Percentiles rank a stretch among this genome's conserved stretches.
These are phyloP conservation scores for Drosophila ustulata DNA, from an alignment of 2,888 invertebrate species.

Conservation along the genomic window DNA sequence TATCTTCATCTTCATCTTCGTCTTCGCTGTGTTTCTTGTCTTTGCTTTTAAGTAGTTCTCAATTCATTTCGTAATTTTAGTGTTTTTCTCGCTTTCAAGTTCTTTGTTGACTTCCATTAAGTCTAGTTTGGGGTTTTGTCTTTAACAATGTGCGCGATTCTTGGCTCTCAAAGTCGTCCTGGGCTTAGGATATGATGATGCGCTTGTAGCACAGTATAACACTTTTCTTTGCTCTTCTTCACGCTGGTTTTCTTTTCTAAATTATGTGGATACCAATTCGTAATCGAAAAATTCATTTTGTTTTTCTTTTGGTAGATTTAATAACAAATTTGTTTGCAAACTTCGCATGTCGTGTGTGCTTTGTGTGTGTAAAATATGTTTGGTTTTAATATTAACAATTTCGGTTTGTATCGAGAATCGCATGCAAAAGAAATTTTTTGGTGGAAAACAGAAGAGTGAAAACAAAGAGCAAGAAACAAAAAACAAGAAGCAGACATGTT, in stretches of 20 bases:
- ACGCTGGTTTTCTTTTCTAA: constrained; percentile 11
- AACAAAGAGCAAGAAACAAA: constrained; percentile 21
- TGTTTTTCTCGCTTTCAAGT: background rate
- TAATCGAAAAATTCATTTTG: constrained; percentile 43
- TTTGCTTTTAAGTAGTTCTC: constrained; percentile 16
- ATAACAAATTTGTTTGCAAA: constrained; percentile 39
- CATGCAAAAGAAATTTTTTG: constrained; percentile 29
- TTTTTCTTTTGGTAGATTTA: constrained; percentile 14
- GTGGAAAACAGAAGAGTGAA: constrained; percentile 16
- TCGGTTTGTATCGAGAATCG: constrained; percentile 52
- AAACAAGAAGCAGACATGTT: constrained; percentile 49
- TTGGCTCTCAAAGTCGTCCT: constrained; percentile 28
- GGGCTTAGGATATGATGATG: constrained; percentile 51
- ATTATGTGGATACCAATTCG: constrained; percentile 30
- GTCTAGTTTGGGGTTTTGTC: constrained; percentile 27
- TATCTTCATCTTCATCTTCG: background rate
- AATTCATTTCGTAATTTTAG: constrained; percentile 3
- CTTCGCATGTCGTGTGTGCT: constrained; percentile 19
- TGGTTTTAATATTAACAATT: constrained; percentile 55
- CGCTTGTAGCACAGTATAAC: constrained; percentile 75
- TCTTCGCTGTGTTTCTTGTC: background rate
- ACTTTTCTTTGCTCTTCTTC: constrained; percentile 28
- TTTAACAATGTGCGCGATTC: constrained; percentile 69
- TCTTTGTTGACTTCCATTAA: constrained; percentile 22
- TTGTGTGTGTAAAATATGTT: constrained; percentile 42